Evolutionary conservation across 2,888 invertebrate genomes (phyloP).

Genomic region (Gibbula magus): DNA sequence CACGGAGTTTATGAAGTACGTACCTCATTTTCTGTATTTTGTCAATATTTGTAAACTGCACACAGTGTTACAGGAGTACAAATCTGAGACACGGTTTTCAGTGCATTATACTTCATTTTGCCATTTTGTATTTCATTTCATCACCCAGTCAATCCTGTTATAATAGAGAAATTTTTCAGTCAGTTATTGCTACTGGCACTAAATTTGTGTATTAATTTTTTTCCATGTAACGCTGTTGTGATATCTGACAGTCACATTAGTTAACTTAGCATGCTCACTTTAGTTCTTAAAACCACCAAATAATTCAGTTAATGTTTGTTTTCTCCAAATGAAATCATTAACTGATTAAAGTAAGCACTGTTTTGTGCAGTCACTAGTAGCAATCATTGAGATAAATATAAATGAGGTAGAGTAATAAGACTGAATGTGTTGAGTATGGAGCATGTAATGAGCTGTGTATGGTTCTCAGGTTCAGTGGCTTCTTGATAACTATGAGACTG

Average conservation of each 20-base stretch:
- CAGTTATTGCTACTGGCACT: neutral
- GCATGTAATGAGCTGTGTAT: neutral
- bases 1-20: constrained; percentile 30
- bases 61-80: constrained; percentile 15
- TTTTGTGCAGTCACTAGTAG: no score
- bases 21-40: constrained; percentile 24
- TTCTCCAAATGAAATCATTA: no score
- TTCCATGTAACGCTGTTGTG: constrained; percentile 12
- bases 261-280: neutral
- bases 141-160: neutral
- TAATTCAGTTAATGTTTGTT: no score
- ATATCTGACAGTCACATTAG: neutral
- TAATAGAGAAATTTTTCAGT: neutral
- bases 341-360: no score
- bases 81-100: constrained; percentile 28
- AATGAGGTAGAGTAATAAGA: no score
- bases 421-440: no score
- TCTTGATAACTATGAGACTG: constrained; percentile 97
- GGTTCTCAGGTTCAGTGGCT: constrained; percentile 83
- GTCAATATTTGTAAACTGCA: constrained; percentile 23
- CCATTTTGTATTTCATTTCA: neutral
- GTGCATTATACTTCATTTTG: neutral
- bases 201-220: neutral
- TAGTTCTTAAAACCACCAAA: neutral
- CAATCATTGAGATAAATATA: no score